These are phyloP conservation scores for Odontomachus brunneus DNA, from an alignment of 1,140 invertebrate genomes.

Conservation along the genomic window DNA sequence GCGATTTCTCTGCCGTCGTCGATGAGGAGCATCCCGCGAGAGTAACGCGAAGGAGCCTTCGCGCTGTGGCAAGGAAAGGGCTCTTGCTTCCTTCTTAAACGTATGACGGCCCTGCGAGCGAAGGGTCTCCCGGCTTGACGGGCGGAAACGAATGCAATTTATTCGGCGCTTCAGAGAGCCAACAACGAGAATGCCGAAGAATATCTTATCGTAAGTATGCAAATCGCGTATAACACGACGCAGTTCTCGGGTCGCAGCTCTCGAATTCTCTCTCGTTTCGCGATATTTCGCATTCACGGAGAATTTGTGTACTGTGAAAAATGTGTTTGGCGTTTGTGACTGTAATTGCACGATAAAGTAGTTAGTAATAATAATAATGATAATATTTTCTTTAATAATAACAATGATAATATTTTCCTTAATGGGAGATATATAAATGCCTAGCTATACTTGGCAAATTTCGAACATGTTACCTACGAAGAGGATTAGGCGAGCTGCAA, in stretches of 20 bases:
- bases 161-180: slow-evolving; percentile 10
- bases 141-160: not conserved
- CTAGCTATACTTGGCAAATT: too few species aligned
- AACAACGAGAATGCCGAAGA: not conserved
- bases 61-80: not conserved
- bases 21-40: not conserved
- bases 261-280: not conserved
- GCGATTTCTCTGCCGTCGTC: not conserved
- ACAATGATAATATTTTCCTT: too few species aligned
- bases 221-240: not conserved
- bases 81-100: not conserved
- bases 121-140: not conserved
- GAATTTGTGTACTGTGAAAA: too few species aligned
- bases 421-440: too few species aligned
- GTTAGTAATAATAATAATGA: too few species aligned
- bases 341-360: too few species aligned
- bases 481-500: too few species aligned
- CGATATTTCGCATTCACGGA: not conserved
- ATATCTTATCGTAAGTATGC: not conserved
- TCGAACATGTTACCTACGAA: too few species aligned
- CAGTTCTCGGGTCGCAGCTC: not conserved
- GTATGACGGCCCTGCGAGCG: not conserved
- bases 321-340: too few species aligned
- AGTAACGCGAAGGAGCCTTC: not conserved
- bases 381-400: too few species aligned